phyloP scores from a whole-genome alignment of 2,113 vertebrate genomes.

The Rana temporaria region DNA sequence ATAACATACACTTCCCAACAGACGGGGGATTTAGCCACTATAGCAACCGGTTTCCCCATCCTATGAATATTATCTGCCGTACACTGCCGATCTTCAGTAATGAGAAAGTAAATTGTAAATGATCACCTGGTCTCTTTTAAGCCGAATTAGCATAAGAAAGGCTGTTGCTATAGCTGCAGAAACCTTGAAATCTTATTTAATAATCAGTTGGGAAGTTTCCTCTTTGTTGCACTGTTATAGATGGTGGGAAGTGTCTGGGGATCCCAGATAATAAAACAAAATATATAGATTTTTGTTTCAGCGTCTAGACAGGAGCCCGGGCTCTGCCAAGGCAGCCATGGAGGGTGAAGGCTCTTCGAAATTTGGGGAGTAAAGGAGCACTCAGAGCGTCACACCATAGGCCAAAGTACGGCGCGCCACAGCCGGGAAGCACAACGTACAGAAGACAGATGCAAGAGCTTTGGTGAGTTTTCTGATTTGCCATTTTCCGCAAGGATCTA shows the following conservation, averaged over 20 bases:
- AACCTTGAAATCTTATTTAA: neutral
- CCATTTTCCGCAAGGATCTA: no score
- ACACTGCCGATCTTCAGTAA: neutral
- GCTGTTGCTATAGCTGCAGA: slow-evolving; percentile 28
- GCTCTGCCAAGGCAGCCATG: no score
- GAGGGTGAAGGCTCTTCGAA: no score
- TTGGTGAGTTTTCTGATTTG: no score
- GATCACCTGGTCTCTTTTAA: slow-evolving; percentile 10
- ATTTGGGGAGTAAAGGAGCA: no score
- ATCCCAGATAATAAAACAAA: no score
- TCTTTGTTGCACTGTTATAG: neutral
- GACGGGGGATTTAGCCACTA: neutral
- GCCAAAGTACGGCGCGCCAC: no score
- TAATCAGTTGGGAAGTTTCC: slow-evolving; percentile 20
- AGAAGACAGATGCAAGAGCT: no score
- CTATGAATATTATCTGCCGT: neutral
- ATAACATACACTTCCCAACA: neutral
- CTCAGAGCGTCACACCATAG: no score
- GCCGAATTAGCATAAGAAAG: slow-evolving; percentile 29
- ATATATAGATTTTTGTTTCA: no score
- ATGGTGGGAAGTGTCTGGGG: neutral
- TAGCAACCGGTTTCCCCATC: neutral
- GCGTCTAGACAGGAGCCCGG: no score
- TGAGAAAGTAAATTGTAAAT: neutral
- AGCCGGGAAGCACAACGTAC: no score